Evolutionary conservation across 2,888 invertebrate genomes (phyloP).

Genomic region (Cephus rjabovi): DNA sequence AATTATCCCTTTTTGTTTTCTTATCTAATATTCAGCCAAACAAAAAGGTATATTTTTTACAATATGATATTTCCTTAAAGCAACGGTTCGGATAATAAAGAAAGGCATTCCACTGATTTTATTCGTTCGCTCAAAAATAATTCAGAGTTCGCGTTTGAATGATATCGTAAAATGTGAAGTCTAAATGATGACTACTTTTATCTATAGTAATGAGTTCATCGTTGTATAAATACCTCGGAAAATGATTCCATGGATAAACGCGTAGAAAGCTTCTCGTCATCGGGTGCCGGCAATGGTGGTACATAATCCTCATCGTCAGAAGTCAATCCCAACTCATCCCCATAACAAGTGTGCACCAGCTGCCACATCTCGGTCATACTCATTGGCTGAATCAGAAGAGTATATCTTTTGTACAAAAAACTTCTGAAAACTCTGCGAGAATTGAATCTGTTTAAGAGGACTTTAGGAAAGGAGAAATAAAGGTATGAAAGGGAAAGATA

Average conservation of each 20-base stretch:
- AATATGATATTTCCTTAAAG: not conserved
- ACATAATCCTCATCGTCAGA: slow-evolving; percentile 92
- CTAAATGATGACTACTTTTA: slow-evolving; percentile 7
- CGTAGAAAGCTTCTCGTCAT: slow-evolving; percentile 59
- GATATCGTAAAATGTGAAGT: not conserved
- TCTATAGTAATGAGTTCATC: not conserved
- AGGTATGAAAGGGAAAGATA: not conserved
- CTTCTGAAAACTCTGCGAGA: not conserved
- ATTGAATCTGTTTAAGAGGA: not conserved
- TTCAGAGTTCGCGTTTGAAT: not conserved
- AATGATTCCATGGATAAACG: slow-evolving; percentile 69
- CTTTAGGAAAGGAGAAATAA: not conserved
- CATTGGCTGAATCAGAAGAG: slow-evolving; percentile 67
- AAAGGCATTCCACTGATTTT: not conserved
- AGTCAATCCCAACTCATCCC: slow-evolving; percentile 92
- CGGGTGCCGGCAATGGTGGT: slow-evolving; percentile 60
- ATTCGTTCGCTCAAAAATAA: not conserved
- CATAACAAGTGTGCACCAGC: slow-evolving; percentile 91
- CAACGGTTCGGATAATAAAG: not conserved
- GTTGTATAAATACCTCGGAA: slow-evolving; percentile 60
- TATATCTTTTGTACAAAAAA: not conserved
- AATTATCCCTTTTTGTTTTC: not conserved
- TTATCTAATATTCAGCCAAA: not conserved
- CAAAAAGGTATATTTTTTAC: not conserved
- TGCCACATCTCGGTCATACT: slow-evolving; percentile 73